A percentile compares a stretch with the other conserved stretches of the same genome.
Evolutionary conservation across 2,888 invertebrate species (phyloP).

Genomic region (Cristatella mucedo): DNA sequence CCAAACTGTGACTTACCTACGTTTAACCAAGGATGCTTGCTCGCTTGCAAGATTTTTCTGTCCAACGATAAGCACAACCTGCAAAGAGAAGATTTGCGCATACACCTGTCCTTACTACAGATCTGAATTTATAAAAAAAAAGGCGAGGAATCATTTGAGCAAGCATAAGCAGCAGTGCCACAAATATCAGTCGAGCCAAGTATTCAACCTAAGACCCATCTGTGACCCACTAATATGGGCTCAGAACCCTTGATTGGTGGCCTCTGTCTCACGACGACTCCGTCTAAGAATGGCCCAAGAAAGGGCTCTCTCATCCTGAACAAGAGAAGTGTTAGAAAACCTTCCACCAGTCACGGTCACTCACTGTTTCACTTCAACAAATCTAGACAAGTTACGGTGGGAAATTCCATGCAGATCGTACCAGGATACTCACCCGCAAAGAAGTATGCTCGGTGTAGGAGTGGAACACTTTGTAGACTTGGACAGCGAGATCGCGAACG

Average conservation of each 20-base stretch:
- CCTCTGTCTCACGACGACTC: too few species aligned
- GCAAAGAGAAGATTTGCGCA: too few species aligned
- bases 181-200: too few species aligned
- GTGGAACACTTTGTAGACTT: constrained; percentile 65
- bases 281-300: too few species aligned
- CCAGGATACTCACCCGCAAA: constrained; percentile 46
- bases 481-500: constrained; percentile 73
- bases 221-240: too few species aligned
- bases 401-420: not conserved
- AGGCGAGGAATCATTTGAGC: not conserved
- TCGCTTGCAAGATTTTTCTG: constrained; percentile 42
- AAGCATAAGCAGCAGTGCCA: too few species aligned
- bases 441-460: constrained; percentile 41
- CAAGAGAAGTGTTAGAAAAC: constrained; percentile 12
- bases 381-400: constrained; percentile 2
- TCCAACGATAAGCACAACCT: constrained; percentile 53
- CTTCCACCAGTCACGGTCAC: constrained; percentile 12
- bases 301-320: too few species aligned
- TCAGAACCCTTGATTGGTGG: too few species aligned
- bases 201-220: too few species aligned
- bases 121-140: too few species aligned
- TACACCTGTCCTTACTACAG: too few species aligned
- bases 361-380: not conserved
- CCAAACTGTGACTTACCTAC: constrained; percentile 19
- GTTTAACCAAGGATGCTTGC: constrained; percentile 25